These are phyloP conservation scores for Hirudo medicinalis DNA, from an alignment of 1,140 invertebrate species.

Conservation along the genomic window DNA sequence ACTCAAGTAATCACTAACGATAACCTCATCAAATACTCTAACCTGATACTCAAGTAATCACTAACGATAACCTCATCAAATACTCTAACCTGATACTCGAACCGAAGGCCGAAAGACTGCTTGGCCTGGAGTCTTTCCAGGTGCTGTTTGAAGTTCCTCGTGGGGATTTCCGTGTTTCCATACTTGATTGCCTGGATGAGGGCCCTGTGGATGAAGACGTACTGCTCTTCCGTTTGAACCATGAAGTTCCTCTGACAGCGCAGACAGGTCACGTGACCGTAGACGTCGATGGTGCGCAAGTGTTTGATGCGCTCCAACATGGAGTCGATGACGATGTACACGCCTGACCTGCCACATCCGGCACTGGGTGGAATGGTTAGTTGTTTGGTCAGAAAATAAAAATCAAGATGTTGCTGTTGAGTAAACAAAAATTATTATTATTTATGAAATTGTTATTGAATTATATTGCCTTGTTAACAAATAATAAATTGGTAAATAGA, in stretches of 20 bases:
- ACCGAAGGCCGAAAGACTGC: neutral
- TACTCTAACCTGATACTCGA: neutral
- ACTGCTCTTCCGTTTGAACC: constrained; percentile 92
- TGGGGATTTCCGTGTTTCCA: constrained; percentile 82
- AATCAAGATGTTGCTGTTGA: no score
- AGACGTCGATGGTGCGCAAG: constrained; percentile 82
- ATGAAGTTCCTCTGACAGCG: constrained; percentile 67
- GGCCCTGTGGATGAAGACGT: constrained; percentile 92
- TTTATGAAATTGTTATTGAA: no score
- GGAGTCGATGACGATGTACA: constrained; percentile 82
- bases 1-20: neutral
- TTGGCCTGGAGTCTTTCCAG: neutral
- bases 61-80: no score
- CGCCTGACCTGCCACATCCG: constrained; percentile 85
- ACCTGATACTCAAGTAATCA: no score
- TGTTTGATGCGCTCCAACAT: constrained; percentile 57
- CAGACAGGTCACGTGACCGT: constrained; percentile 92
- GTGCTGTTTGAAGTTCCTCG: constrained; percentile 31
- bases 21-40: no score
- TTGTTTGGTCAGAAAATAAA: no score
- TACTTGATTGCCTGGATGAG: constrained; percentile 84
- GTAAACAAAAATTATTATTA: no score
- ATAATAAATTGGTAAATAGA: no score
- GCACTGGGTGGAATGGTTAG: constrained; percentile 53
- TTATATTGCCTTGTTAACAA: no score